These are phyloP conservation scores for Dendrocincla tyrannina DNA, from an alignment of 2,797 vertebrate genomes.

Conservation along the genomic window DNA sequence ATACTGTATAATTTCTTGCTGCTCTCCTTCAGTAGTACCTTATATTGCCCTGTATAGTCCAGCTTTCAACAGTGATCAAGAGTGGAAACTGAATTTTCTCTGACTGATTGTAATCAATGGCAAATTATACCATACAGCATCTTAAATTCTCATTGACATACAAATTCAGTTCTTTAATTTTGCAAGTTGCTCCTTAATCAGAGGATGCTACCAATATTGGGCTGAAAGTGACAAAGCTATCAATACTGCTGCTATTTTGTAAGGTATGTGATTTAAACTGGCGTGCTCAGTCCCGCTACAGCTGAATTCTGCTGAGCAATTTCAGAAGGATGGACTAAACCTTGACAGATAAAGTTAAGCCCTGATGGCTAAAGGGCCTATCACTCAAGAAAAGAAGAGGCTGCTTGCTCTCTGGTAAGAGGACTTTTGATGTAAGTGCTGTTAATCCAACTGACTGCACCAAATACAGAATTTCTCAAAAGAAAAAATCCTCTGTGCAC, in stretches of 20 bases:
- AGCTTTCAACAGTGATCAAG: neutral
- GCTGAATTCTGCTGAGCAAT: neutral
- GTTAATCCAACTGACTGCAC: neutral
- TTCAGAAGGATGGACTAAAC: neutral
- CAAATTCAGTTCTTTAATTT: conserved; percentile 4
- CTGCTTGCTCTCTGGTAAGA: neutral
- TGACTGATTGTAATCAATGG: neutral
- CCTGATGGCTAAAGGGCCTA: neutral
- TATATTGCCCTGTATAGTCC: neutral
- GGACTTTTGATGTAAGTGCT: neutral
- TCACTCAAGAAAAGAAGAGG: neutral
- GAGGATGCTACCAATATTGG: neutral
- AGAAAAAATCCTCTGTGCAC: neutral
- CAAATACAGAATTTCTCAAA: neutral
- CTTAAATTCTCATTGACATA: neutral
- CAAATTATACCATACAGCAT: neutral
- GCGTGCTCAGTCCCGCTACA: neutral
- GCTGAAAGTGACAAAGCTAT: neutral
- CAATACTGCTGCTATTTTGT: neutral
- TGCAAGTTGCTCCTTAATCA: neutral
- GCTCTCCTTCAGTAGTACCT: neutral
- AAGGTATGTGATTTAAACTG: neutral
- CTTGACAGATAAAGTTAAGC: conserved; percentile 3
- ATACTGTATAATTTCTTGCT: neutral
- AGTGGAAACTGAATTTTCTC: neutral